phyloP scores from a whole-genome alignment of 30 jellyfish, hydroid and myxozoan species.

The Aurelia aurita complex sp. Pacific region DNA sequence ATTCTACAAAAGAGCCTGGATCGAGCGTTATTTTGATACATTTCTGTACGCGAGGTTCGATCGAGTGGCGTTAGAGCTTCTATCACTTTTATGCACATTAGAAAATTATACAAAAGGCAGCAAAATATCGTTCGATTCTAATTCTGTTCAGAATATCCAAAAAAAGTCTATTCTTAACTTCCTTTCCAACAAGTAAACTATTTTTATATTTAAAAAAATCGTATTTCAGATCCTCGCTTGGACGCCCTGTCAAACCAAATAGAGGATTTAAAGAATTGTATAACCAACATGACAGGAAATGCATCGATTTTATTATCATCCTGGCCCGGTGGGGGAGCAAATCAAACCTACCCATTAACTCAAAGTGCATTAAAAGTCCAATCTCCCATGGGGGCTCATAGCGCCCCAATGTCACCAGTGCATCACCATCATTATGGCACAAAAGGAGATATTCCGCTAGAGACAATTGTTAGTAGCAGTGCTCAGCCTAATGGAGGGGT shows the following conservation, averaged over 20 bases:
- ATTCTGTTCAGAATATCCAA: no score
- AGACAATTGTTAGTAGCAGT: constrained; percentile 7
- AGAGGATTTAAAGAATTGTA: constrained; percentile 22
- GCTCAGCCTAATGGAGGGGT: constrained; percentile 11
- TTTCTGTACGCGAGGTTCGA: no score
- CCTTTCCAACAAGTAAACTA: no score
- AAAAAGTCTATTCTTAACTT: no score
- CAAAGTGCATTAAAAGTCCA: constrained; percentile 7
- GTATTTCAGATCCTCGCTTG: constrained; percentile 22
- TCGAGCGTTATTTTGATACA: no score
- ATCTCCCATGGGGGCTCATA: background rate
- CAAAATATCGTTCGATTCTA: no score
- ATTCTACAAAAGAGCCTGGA: no score
- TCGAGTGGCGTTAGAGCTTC: no score
- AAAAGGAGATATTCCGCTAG: constrained; percentile 3
- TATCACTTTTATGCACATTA: no score
- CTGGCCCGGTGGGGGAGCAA: constrained; percentile 2
- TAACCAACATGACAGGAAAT: constrained; percentile 17
- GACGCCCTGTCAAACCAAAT: constrained; percentile 2
- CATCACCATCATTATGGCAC: constrained; percentile 47
- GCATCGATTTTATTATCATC: constrained; percentile 8
- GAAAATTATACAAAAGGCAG: no score
- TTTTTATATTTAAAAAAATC: background rate
- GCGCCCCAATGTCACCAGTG: constrained; percentile 16
- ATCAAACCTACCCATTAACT: constrained; percentile 23